These are phyloP conservation scores for human DNA, from an alignment of 2,113 vertebrate genomes.

Conservation along the genomic window GRCh38 chr7:129090001-129090500, in stretches of 20 bases:
- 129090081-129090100: background rate
- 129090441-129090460: background rate
- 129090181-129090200: conserved; percentile 20
- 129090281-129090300: background rate
- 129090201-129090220: background rate
- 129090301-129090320: background rate
- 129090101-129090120: background rate
- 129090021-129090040: background rate
- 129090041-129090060: background rate
- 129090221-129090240: background rate
- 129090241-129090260: background rate
- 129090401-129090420: background rate
- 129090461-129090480: background rate
- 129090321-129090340: background rate
- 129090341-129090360: background rate
- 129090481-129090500: background rate
- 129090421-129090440: background rate
- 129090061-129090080: background rate
- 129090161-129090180: background rate
- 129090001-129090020: background rate
- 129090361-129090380: background rate
- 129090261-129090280: background rate
- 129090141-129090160: background rate
- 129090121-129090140: background rate
- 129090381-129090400: background rate